Percentiles rank a stretch among this genome's conserved stretches.
Conservation (phyloP, 2,113 vertebrate genomes). For the Pygoscelis adeliae region DNA sequence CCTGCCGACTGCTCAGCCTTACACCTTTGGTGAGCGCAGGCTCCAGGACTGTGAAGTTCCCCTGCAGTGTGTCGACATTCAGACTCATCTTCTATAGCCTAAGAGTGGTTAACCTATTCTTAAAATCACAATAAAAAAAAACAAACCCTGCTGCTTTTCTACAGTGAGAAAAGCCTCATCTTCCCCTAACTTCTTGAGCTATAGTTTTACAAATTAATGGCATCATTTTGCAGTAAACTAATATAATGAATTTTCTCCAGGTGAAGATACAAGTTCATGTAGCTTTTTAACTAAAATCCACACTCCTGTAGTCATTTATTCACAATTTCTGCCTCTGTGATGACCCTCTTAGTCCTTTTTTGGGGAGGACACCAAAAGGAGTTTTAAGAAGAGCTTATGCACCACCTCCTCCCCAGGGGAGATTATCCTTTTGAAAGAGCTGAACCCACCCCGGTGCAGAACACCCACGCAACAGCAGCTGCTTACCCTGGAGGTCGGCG, state of each 20-base stretch:
- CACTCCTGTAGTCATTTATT: neutral
- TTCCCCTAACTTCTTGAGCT: neutral
- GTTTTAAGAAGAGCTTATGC: neutral
- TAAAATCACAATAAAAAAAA: neutral
- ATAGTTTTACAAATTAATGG: neutral
- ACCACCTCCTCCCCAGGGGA: neutral
- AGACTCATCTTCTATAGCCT: neutral
- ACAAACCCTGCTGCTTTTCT: neutral
- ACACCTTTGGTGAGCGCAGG: neutral
- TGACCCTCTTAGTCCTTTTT: neutral
- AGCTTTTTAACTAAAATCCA: neutral
- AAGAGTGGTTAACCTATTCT: neutral
- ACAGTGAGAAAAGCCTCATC: neutral
- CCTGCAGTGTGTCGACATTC: too few species aligned
- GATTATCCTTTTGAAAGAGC: neutral
- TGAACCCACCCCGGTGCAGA: fast-evolving
- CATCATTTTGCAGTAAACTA: neutral
- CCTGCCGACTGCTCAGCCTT: neutral
- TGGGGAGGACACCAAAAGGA: neutral
- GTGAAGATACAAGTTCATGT: neutral
- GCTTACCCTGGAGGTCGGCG: conserved; percentile 82
- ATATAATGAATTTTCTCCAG: neutral
- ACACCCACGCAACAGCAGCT: neutral
- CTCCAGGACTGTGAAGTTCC: neutral
- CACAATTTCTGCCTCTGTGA: neutral